Base-by-base conservation (phyloP, 1,140 invertebrate genomes). In the Pogonus chalceus region DNA sequence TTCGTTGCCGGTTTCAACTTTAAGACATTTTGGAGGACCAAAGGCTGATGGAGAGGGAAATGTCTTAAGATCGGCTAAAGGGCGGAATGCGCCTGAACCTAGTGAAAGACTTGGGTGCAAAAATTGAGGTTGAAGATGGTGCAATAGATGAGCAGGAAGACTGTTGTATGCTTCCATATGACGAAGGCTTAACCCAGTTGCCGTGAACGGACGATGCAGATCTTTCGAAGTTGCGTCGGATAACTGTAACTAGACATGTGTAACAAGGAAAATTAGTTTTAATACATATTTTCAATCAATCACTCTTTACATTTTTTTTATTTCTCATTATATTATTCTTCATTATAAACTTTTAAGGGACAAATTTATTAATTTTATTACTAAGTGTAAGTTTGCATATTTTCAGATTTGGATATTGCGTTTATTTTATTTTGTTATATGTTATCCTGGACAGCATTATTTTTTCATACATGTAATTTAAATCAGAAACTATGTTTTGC, bases 151-250 rank as follows among this genome's bases (percentile, higher is more conserved):
- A 12, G 74, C 73, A n/a, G 75, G 74, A 3, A 77, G 61, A 14
- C 73, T 70, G 16, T 72, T 64, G 58, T 77, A 78, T n/a, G 73
- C 72, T 56, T 78, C 77, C 70, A 76, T 75, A 57, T 75, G 73
- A 16, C 74, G 69, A 46, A 75, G 67, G 22, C 75, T 73, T 52
- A 78, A 77, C 16, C 69, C 67, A 7, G 73, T 62, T 20, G 71
- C 66, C 20, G 68, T 66, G 49, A 75, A 72, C 20, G 72, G 73
- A 22, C 68, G 56, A 51, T 70, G 65, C 53, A 70, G 55, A 22
- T 70, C 67, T 56, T 70, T 70, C 1, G 37, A 43, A 16, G 65
- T 57, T 21, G 67, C 64, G 26, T 70, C 68, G 7, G 62, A 63
- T 64, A 70, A 65, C 21, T 65, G 61, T 49, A 70, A 70, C 68